Base-by-base conservation (phyloP, 2,797 vertebrate species). In the Distichodus sexfasciatus region DNA sequence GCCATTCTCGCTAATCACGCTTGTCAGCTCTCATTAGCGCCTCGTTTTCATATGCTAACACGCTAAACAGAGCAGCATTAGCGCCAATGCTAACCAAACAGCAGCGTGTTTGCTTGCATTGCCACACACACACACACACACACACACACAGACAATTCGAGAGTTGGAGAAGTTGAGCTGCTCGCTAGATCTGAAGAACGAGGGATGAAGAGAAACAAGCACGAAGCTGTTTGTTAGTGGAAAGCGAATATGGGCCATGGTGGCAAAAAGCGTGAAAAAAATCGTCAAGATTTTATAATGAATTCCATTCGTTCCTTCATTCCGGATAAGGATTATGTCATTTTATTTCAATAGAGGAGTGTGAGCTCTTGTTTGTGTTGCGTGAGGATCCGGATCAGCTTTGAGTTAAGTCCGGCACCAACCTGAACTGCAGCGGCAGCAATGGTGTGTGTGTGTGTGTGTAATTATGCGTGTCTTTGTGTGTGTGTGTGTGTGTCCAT, bases 1-100 rank as follows among this genome's bases (percentile, higher is more conserved):
- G 80, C 88, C 79, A 90, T 91, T 85, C 83, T 80, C 86, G 87
- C 81, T 91, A 91, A 87, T 87, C 85, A 85, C 72, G 82, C 82
- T 88, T 91, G 87, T 90, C 85, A 78, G 80, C 78, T 85, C 79
- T 82, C 84, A 87, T 92, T 90, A 91, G 84, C 71, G 71, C 66
- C 81, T 85, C 87, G 76, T 79, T 87, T 87, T 90, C 87, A 84
- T 71, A 85, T 86, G 87, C 85, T 80, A 87, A 77, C 82, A 58
- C 86, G 82, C 87, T 87, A 88, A 85, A 85, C 67, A 46, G 14
- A 29, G 69, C 46, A 57, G 59, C 33, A 29, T 59, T 6, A 29
- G 44, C 40, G 33, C 51, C 46, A 41, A 67, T 46, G 51, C 65
- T 57, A 31, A 57, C 44, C 66, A 69, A 35, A 51, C 57, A 51